Percentiles rank a stretch among this genome's conserved stretches.
Conservation (phyloP, 2,113 vertebrate genomes). For the Uria lomvia region DNA sequence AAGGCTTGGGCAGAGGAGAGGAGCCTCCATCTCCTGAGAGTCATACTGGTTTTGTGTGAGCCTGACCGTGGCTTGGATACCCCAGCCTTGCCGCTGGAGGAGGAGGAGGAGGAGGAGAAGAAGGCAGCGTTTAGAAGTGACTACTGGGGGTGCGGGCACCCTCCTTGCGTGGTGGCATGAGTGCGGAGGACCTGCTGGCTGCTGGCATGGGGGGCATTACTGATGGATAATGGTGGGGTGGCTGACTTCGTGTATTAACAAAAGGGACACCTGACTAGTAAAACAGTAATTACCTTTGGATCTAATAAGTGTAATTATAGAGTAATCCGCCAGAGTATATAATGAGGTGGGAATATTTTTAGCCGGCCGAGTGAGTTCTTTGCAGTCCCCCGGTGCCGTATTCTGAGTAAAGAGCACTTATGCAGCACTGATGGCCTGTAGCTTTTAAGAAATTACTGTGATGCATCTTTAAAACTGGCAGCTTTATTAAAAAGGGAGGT, state of each 20-base stretch:
- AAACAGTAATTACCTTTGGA: constrained; percentile 3
- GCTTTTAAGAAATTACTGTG: constrained; percentile 33
- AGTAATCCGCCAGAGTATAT: constrained; percentile 12
- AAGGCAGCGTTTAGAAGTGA: background rate
- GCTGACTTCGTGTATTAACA: background rate
- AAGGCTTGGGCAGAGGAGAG: background rate
- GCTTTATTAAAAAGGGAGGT: constrained; percentile 55
- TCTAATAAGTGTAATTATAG: constrained; percentile 21
- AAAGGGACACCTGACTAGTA: background rate
- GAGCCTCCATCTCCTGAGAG: background rate
- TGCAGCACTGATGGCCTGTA: constrained; percentile 23
- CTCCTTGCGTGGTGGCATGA: background rate
- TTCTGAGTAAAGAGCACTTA: constrained; percentile 4
- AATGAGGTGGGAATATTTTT: constrained; percentile 48
- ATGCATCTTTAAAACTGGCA: constrained; percentile 27
- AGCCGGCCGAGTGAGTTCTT: background rate
- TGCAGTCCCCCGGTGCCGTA: background rate
- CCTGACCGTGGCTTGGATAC: background rate
- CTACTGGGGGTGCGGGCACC: background rate
- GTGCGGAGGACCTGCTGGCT: background rate
- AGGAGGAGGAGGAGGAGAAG: background rate
- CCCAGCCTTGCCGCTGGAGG: background rate
- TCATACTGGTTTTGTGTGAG: background rate
- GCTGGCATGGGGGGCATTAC: background rate
- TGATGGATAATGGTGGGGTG: background rate